phyloP scores from a whole-genome alignment of 2,113 vertebrate genomes.

The Myotis brandtii region DNA sequence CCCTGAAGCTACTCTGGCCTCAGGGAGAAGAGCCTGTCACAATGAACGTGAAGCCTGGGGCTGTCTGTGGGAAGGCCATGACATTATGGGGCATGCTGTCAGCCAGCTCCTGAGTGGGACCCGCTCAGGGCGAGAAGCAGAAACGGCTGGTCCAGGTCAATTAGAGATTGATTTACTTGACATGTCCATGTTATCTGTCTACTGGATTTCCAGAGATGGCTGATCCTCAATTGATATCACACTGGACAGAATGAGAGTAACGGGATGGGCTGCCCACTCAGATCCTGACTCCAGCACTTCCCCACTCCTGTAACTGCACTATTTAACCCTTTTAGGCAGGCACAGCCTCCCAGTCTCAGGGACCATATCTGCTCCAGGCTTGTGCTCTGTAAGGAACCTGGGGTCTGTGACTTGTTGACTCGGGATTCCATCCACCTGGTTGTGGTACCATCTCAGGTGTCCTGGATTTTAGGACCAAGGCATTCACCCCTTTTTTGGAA shows the following conservation, averaged over 20 bases:
- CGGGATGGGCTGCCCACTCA: neutral
- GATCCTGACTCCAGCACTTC: neutral
- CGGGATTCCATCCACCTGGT: neutral
- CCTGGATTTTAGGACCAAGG: neutral
- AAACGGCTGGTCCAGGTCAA: constrained; percentile 48
- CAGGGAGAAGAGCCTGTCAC: neutral
- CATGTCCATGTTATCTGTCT: constrained; percentile 61
- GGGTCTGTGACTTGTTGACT: neutral
- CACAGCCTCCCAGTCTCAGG: neutral
- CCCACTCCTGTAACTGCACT: neutral
- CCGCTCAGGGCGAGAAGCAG: neutral
- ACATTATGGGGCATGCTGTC: neutral
- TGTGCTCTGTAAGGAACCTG: neutral
- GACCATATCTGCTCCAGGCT: neutral
- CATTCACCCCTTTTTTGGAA: neutral
- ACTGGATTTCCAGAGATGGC: constrained; percentile 73
- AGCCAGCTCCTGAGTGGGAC: constrained; percentile 38
- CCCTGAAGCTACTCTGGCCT: neutral
- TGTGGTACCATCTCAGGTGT: neutral
- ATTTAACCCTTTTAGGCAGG: neutral
- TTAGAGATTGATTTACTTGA: constrained; percentile 76
- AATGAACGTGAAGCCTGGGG: neutral
- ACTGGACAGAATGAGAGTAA: constrained; percentile 46
- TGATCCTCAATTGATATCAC: constrained; percentile 67
- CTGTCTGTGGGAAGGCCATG: constrained; percentile 24